Conservation (phyloP, 2,888 invertebrate genomes). For the Hyposoter dolosus region DNA sequence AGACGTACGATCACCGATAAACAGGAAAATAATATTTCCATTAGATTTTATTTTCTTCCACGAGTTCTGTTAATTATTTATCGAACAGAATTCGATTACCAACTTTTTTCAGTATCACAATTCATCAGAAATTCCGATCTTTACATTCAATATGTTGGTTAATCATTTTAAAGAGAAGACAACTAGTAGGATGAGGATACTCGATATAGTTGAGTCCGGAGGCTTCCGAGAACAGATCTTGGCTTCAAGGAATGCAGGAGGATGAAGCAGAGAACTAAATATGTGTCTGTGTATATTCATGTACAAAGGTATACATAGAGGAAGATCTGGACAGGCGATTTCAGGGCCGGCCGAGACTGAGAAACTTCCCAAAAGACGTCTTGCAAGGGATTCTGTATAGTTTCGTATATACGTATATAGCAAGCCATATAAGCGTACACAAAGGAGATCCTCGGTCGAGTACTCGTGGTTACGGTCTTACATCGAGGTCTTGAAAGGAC, state of each 20-base stretch:
- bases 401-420: not conserved
- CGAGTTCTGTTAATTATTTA: not conserved
- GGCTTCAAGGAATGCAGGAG: constrained; percentile 66
- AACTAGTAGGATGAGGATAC: constrained; percentile 52
- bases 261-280: constrained; percentile 27
- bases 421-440: not conserved
- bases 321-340: constrained; percentile 54
- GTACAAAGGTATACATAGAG: constrained; percentile 37
- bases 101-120: not conserved
- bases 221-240: constrained; percentile 69
- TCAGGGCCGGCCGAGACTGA: constrained; percentile 62
- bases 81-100: not conserved
- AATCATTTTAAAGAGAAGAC: constrained; percentile 38
- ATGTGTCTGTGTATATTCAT: constrained; percentile 1
- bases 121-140: not conserved
- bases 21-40: too few species aligned
- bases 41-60: not conserved
- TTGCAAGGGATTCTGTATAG: constrained; percentile 21
- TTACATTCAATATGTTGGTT: not conserved
- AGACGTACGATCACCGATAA: too few species aligned
- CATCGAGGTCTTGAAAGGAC: constrained; percentile 26
- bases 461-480: constrained; percentile 48
- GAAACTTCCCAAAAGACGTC: constrained; percentile 65
- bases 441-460: constrained; percentile 36
- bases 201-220: constrained; percentile 57